phyloP scores from a whole-genome alignment of 2,888 invertebrate genomes.

The Beris morrisii region DNA sequence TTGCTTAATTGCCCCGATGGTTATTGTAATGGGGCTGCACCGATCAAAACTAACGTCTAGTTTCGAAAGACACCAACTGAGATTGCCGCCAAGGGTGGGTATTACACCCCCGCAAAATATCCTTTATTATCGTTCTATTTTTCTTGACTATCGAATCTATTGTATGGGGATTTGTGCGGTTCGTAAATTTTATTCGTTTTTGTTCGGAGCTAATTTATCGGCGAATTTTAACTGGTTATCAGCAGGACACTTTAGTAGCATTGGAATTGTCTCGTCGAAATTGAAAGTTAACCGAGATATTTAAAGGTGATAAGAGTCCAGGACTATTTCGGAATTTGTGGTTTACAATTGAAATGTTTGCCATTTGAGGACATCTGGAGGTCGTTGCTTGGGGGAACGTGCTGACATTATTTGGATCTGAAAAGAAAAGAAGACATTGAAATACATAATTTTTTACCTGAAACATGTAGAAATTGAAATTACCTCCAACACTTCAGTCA shows the following conservation, averaged over 20 bases:
- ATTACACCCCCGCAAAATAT: conserved; percentile 25
- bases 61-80: conserved; percentile 5
- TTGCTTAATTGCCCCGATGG: conserved; percentile 33
- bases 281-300: conserved; percentile 14
- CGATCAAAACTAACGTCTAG: background rate
- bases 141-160: background rate
- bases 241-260: conserved; percentile 10
- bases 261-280: background rate
- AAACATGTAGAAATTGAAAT: too few species aligned
- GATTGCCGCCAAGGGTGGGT: background rate
- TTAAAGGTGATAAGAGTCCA: conserved; percentile 21
- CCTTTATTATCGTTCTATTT: conserved; percentile 18
- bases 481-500: too few species aligned
- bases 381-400: too few species aligned
- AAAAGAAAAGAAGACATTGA: too few species aligned
- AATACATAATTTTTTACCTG: too few species aligned
- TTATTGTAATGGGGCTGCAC: conserved; percentile 19
- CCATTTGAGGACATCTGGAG: too few species aligned
- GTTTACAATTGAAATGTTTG: too few species aligned
- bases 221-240: conserved; percentile 21
- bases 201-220: conserved; percentile 26
- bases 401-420: too few species aligned
- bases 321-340: background rate
- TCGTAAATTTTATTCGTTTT: conserved; percentile 3
- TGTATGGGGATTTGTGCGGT: conserved; percentile 2